A percentile compares a stretch with the other conserved stretches of the same genome.
phyloP scores from a whole-genome alignment of 2,113 vertebrate species.

The Eulacestoma nigropectus region DNA sequence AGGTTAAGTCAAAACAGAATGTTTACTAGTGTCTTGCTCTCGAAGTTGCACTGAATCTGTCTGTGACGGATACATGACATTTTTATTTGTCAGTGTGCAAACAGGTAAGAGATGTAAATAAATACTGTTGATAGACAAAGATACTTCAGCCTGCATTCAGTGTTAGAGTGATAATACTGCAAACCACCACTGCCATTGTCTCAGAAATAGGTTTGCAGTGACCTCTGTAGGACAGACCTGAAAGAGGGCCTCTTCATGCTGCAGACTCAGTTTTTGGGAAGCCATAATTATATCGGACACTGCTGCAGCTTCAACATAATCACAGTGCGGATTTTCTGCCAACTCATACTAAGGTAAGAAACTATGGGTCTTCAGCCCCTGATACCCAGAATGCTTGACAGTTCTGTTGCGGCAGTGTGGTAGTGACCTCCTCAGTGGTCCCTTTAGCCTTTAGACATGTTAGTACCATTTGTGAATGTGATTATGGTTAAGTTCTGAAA shows the following conservation, averaged over 20 bases:
- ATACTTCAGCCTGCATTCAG: background rate
- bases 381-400: background rate
- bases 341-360: background rate
- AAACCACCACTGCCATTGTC: background rate
- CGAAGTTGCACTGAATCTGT: background rate
- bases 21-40: background rate
- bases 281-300: background rate
- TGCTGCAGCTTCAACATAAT: background rate
- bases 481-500: background rate
- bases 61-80: background rate
- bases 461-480: background rate
- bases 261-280: background rate
- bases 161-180: fast-evolving
- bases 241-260: background rate
- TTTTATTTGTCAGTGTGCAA: background rate
- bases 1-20: background rate
- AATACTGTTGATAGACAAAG: background rate
- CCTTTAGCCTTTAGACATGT: background rate
- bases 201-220: constrained; percentile 18
- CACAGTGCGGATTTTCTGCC: background rate
- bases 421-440: background rate
- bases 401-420: background rate
- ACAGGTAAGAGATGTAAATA: background rate
- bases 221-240: constrained; percentile 39
- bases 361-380: background rate